These are phyloP conservation scores for Campoplex nolae DNA, from an alignment of 2,888 invertebrate genomes.

Conservation along the genomic window DNA sequence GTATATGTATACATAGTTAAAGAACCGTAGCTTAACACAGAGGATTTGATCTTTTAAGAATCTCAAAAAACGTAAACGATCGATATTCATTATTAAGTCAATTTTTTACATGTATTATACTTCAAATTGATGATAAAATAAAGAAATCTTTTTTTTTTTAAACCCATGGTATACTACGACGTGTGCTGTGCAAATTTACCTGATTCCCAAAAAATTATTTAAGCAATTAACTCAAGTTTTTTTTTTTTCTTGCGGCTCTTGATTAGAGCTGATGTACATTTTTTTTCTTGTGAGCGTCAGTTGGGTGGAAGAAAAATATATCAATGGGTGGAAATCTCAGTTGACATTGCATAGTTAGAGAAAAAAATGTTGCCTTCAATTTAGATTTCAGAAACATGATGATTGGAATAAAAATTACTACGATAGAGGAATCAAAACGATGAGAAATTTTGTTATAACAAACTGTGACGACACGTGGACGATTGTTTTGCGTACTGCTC, in stretches of 20 bases:
- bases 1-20: background rate
- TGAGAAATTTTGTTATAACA: background rate
- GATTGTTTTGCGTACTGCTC: slow-evolving; percentile 30
- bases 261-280: background rate
- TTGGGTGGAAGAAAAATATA: too few relatives aligned
- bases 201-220: background rate
- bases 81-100: slow-evolving; percentile 1
- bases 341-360: background rate
- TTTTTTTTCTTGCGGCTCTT: background rate
- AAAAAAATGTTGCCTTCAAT: background rate
- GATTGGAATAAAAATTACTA: slow-evolving; percentile 15
- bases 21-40: background rate
- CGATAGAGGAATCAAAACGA: background rate
- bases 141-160: slow-evolving; percentile 41
- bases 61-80: slow-evolving; percentile 12
- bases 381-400: background rate
- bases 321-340: too few relatives aligned
- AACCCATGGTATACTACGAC: background rate
- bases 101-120: slow-evolving; percentile 28
- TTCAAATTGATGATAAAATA: background rate
- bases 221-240: background rate
- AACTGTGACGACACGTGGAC: slow-evolving; percentile 48
- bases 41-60: slow-evolving; percentile 2
- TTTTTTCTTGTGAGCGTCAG: too few relatives aligned
- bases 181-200: background rate